These are phyloP conservation scores for Corvus moneduloides DNA, from an alignment of 2,113 vertebrate species.

Conservation along the genomic window DNA sequence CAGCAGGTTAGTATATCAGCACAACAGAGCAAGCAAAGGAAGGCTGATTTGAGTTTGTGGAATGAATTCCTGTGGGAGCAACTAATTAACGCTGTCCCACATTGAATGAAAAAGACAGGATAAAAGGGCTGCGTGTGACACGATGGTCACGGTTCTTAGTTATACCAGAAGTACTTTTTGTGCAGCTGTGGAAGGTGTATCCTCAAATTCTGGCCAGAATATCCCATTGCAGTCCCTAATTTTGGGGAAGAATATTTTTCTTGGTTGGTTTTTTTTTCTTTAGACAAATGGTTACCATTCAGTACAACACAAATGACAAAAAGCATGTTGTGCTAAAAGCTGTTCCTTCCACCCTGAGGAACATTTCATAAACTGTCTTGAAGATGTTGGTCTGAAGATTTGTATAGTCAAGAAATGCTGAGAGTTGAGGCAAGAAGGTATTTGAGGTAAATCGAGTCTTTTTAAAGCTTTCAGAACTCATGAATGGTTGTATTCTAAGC, in stretches of 20 bases:
- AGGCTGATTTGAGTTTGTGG: background rate
- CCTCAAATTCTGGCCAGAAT: background rate
- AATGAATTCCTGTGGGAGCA: background rate
- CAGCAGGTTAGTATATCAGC: background rate
- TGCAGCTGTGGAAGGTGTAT: background rate
- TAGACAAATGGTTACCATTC: background rate
- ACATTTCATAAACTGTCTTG: background rate
- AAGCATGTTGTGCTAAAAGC: background rate
- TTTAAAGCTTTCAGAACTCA: background rate
- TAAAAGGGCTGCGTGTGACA: background rate
- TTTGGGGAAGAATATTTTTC: background rate
- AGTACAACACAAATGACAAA: background rate
- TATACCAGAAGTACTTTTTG: background rate
- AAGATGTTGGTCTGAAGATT: background rate
- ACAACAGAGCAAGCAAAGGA: background rate
- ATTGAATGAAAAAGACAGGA: background rate
- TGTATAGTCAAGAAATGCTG: background rate
- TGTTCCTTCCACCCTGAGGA: background rate
- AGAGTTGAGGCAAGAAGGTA: background rate
- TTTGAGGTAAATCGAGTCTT: background rate
- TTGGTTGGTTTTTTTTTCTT: background rate
- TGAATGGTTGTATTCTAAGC: background rate
- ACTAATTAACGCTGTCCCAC: background rate
- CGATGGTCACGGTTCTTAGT: background rate
- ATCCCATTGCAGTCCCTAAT: background rate